These are phyloP conservation scores for Benthosema pterotum DNA, from an alignment of 2,797 vertebrate genomes.

Conservation along the genomic window DNA sequence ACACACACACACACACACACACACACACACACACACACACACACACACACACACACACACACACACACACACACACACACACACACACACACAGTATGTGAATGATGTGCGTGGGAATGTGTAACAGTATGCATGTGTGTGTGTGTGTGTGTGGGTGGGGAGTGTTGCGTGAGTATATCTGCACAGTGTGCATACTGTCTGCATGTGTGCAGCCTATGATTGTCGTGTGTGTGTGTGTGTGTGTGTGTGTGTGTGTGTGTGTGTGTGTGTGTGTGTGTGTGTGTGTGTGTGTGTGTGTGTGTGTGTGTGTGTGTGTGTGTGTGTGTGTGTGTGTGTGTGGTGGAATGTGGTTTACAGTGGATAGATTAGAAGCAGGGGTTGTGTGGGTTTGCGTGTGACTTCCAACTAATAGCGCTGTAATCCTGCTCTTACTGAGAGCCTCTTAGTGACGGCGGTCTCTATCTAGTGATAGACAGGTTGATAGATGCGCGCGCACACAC, in stretches of 20 bases:
- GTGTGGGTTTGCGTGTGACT: conserved; percentile 62
- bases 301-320: conserved; percentile 19
- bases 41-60: too few species aligned
- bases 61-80: too few species aligned
- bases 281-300: conserved; percentile 10
- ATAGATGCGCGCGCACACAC: neutral
- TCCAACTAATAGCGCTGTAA: conserved; percentile 68
- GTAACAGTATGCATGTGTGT: neutral
- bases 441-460: conserved; percentile 64
- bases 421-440: conserved; percentile 61
- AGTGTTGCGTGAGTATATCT: too few species aligned
- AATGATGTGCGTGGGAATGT: too few species aligned
- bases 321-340: conserved; percentile 20
- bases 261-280: conserved; percentile 4
- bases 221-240: neutral
- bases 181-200: too few species aligned
- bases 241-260: neutral
- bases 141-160: neutral
- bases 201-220: neutral
- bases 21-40: too few species aligned
- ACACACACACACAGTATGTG: too few species aligned
- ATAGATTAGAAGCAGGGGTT: conserved; percentile 61
- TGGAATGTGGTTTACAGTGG: conserved; percentile 60
- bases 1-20: too few species aligned
- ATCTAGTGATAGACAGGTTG: conserved; percentile 33